Evolutionary conservation across 2,797 vertebrate genomes (phyloP).

Genomic region (Glyptemys insculpta): DNA sequence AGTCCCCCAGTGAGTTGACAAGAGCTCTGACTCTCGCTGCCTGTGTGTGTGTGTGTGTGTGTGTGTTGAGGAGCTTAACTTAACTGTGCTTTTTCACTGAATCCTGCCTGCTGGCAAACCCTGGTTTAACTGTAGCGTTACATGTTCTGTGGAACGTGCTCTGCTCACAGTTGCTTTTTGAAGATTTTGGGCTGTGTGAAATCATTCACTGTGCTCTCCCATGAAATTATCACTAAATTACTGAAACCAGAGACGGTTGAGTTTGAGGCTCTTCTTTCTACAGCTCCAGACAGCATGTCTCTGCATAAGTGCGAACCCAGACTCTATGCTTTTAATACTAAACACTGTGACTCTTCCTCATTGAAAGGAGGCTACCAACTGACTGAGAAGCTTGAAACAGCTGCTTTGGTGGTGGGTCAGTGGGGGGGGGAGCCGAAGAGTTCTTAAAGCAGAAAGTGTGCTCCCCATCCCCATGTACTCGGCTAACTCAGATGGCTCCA

Average conservation of each 20-base stretch:
- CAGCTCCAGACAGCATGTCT: neutral
- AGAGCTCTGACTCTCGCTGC: neutral
- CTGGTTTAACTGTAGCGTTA: neutral
- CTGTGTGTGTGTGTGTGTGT: too few relatives aligned
- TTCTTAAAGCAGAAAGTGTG: neutral
- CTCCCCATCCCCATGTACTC: neutral
- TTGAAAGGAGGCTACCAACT: neutral
- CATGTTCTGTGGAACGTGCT: too few relatives aligned
- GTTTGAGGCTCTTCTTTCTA: neutral
- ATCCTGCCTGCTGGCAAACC: neutral
- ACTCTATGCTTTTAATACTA: neutral
- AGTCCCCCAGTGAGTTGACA: neutral
- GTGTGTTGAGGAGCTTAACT: neutral
- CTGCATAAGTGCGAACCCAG: neutral
- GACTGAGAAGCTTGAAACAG: neutral
- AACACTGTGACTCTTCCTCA: neutral
- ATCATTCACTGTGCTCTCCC: neutral
- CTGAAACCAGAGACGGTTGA: neutral
- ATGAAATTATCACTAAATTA: neutral
- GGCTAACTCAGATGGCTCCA: neutral
- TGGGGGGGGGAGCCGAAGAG: too few relatives aligned
- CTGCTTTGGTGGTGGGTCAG: neutral
- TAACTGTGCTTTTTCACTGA: neutral
- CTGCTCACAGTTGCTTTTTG: neutral
- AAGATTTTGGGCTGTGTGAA: neutral